These are phyloP conservation scores for Dolichallabes microphthalmus DNA, from an alignment of 2,113 vertebrate species.

Conservation along the genomic window DNA sequence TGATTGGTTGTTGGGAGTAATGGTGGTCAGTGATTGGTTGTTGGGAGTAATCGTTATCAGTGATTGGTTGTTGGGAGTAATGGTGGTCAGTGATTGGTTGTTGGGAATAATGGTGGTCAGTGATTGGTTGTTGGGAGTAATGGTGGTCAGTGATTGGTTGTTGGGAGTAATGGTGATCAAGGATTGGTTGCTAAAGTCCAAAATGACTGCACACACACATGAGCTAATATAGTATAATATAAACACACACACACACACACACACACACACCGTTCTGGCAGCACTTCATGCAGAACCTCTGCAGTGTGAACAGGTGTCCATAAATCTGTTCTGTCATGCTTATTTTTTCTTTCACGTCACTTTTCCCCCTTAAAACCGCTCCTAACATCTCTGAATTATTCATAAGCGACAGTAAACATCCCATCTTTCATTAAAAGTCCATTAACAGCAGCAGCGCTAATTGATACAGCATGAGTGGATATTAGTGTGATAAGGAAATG, in stretches of 20 bases:
- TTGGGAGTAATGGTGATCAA: not conserved
- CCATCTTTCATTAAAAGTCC: slow-evolving; percentile 27
- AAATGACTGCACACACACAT: not conserved
- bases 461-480: slow-evolving; percentile 4
- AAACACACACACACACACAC: not conserved
- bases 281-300: not conserved
- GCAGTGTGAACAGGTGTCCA: not conserved
- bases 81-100: too few species aligned
- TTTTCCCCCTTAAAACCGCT: not conserved
- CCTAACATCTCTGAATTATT: not conserved
- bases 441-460: slow-evolving; percentile 20
- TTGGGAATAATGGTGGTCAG: too few species aligned
- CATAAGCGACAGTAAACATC: not conserved
- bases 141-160: not conserved
- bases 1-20: too few species aligned
- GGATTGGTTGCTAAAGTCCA: not conserved
- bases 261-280: not conserved
- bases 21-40: too few species aligned
- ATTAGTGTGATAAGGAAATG: not conserved
- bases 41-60: too few species aligned
- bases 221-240: not conserved
- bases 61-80: too few species aligned
- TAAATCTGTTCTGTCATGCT: not conserved
- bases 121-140: not conserved
- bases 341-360: not conserved